Evolutionary conservation across 2,797 vertebrate genomes (phyloP).

Genomic region (Chloroceryle amazona): DNA sequence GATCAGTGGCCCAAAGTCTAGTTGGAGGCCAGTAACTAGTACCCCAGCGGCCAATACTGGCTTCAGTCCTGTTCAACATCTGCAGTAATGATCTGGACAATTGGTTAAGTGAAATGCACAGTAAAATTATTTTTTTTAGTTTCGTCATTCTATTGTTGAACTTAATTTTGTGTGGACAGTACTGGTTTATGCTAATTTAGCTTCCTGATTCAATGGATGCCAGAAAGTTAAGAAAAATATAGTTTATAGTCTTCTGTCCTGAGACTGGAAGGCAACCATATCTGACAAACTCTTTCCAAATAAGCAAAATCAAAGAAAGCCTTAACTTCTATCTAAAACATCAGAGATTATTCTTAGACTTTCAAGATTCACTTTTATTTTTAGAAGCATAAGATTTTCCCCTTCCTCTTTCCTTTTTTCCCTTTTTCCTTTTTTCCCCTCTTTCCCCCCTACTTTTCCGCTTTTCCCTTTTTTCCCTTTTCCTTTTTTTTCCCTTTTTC

Average conservation of each 20-base stretch:
- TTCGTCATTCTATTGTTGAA: not conserved
- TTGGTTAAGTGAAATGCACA: not conserved
- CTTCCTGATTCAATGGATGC: slow-evolving; percentile 25
- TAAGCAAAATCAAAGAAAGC: slow-evolving; percentile 44
- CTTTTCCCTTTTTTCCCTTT: not conserved
- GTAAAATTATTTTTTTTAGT: not conserved
- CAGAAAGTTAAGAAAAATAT: slow-evolving; percentile 33
- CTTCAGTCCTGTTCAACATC: not conserved
- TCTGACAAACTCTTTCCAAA: slow-evolving; percentile 62
- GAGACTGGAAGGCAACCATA: slow-evolving; percentile 27
- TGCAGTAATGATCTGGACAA: not conserved
- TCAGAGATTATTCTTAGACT: slow-evolving; percentile 45
- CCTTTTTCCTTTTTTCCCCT: not conserved
- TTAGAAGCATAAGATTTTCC: not conserved
- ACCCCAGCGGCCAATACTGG: not conserved
- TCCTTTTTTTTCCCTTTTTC: not conserved
- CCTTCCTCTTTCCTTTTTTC: not conserved
- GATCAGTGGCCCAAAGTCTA: not conserved
- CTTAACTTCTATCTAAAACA: slow-evolving; percentile 46
- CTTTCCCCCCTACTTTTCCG: not conserved
- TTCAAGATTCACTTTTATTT: slow-evolving; percentile 65
- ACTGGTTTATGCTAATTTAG: slow-evolving; percentile 23
- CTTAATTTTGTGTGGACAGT: slow-evolving; percentile 7
- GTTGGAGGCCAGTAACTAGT: not conserved
- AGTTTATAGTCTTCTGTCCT: slow-evolving; percentile 32